Evolutionary conservation across 2,797 vertebrate species (phyloP), one percentile per base, ranked within the genome.

Genomic region (Hippopotamyrus pictus): DNA sequence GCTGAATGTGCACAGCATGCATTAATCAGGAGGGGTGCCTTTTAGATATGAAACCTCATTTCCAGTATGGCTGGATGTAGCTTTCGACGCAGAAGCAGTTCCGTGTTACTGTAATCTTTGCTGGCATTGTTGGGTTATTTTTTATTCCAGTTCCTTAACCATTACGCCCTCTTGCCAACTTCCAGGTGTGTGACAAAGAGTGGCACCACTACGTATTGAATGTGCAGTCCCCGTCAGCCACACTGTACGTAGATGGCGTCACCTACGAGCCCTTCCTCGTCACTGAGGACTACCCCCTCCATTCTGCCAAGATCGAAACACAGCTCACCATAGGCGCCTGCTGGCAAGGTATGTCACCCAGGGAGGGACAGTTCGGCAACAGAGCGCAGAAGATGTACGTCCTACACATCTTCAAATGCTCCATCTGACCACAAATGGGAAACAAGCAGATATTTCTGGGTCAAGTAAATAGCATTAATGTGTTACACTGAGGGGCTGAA

Each of bases 171-270:
- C 69, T 41, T 83, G 79, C 79, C 19, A 22, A 5, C 90, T 57
- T 14, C 0, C 90, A 99, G 99, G 97, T 96, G 88, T 99, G 99
- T 90, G 98, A 99, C 91, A 98, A 98, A 91, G 97, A 99, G 83
- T 99, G 99, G 99, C 99, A 99, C 90, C 99, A 99, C 94, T 99
- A 99, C 0, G 97, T 99, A 14, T 94, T 99, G 90, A 99, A 96
- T 0, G 96, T 99, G 19, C 98, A 99, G 22, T 95, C 98, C 91
- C 98, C 98, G 0, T 90, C 94, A 0, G 98, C 98, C 89, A 96
- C 97, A 7, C 94, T 99, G 0, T 99, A 97, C 12, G 97, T 99
- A 88, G 99, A 99, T 0, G 98, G 99, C 0, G 94, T 96, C 14
- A 95, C 96, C 0, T 98, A 97, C 0, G 97, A 99, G 92, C 98